Conservation (phyloP, 2,113 vertebrate species). For the Pongo abelii region DNA sequence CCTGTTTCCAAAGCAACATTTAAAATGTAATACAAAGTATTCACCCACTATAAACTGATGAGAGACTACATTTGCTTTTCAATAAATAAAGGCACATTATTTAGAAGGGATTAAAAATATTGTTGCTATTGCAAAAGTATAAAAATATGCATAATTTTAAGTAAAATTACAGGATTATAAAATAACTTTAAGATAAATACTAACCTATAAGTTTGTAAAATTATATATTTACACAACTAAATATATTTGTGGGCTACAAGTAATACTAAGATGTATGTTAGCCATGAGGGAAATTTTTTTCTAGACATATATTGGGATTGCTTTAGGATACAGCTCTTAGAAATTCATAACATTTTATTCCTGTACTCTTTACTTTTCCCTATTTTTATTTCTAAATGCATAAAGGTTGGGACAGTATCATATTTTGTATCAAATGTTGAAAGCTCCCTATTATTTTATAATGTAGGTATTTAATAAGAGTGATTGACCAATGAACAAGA, state of each 20-base stretch:
- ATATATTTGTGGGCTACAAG: background rate
- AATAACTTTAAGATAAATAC: background rate
- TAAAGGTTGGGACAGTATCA: background rate
- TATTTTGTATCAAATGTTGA: background rate
- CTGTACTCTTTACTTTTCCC: background rate
- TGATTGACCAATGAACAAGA: background rate
- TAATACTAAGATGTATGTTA: background rate
- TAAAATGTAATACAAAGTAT: constrained; percentile 54
- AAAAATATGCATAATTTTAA: background rate
- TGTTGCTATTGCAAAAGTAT: background rate
- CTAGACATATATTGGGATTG: background rate
- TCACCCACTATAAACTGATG: background rate
- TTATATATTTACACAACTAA: background rate
- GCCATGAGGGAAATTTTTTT: background rate
- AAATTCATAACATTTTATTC: background rate
- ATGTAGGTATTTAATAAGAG: background rate
- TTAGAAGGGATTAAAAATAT: background rate
- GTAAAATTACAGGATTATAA: background rate
- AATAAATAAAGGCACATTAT: background rate
- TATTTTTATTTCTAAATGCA: background rate
- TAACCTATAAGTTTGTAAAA: background rate
- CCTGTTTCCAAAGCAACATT: constrained; percentile 55
- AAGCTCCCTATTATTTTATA: background rate
- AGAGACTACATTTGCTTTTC: background rate
- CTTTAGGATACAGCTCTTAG: background rate